Evolutionary conservation across 2,797 vertebrate species (phyloP).

Genomic region (Myotis myotis): DNA sequence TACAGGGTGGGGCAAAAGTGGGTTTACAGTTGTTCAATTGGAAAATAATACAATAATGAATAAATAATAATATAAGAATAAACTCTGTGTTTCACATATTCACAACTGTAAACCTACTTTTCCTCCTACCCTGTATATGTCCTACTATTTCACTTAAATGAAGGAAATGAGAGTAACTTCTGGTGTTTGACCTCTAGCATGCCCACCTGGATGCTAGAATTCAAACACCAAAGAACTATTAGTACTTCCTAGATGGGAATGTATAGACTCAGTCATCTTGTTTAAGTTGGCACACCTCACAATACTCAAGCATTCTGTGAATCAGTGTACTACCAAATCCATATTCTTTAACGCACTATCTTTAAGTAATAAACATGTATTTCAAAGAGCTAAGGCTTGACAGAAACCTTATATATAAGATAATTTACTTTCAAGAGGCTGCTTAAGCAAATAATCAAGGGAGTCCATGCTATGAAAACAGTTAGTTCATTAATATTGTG

Average conservation of each 20-base stretch:
- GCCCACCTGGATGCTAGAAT: background rate
- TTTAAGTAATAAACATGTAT: conserved; percentile 12
- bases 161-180: background rate
- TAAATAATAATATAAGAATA: background rate
- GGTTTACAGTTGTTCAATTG: background rate
- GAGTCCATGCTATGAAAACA: background rate
- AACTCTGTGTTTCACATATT: background rate
- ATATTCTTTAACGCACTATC: background rate
- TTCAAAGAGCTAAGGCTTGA: background rate
- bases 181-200: background rate
- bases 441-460: background rate
- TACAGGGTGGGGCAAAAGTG: background rate
- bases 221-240: background rate
- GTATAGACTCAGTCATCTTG: background rate
- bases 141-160: background rate
- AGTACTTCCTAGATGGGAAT: background rate
- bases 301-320: background rate
- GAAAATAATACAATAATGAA: background rate
- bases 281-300: background rate
- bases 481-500: background rate
- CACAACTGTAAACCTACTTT: background rate
- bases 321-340: background rate
- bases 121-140: background rate
- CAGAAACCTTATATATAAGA: background rate
- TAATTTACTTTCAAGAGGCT: background rate